A percentile compares a stretch with the other conserved stretches of the same genome.
phyloP scores from a whole-genome alignment of 2,797 vertebrate genomes.

The Nasua narica region DNA sequence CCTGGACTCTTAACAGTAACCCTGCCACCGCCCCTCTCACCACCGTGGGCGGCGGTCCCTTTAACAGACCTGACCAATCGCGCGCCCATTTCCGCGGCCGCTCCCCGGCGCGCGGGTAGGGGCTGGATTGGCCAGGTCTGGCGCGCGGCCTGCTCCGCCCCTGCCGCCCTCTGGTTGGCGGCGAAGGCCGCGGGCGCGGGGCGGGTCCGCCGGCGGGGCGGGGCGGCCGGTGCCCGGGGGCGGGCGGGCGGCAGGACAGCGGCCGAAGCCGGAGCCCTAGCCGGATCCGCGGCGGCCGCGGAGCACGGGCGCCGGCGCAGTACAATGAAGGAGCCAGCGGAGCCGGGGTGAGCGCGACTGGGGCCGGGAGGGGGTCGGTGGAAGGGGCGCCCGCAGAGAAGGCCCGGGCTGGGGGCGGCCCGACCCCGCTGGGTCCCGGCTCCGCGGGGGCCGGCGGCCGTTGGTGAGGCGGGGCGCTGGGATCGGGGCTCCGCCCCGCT shows the following conservation, averaged over 20 bases:
- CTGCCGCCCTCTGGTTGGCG: slow-evolving; percentile 53
- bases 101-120: neutral
- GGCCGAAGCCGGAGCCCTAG: neutral
- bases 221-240: slow-evolving; percentile 29
- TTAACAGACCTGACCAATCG: slow-evolving; percentile 72
- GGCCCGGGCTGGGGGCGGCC: slow-evolving; percentile 36
- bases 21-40: neutral
- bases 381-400: neutral
- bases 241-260: neutral
- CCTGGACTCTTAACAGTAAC: neutral
- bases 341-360: slow-evolving; percentile 51
- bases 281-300: neutral
- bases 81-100: neutral
- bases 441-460: neutral
- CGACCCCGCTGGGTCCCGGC: neutral
- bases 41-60: neutral
- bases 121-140: slow-evolving; percentile 65
- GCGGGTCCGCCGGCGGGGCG: slow-evolving; percentile 53
- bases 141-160: slow-evolving; percentile 47
- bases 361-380: neutral
- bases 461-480: slow-evolving; percentile 3
- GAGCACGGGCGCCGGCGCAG: slow-evolving; percentile 32
- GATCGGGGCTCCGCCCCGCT: neutral
- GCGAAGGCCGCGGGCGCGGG: slow-evolving; percentile 45
- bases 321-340: slow-evolving; percentile 61